Conservation (phyloP, 2,888 invertebrate genomes). For the Heterodera filipjevi region DNA sequence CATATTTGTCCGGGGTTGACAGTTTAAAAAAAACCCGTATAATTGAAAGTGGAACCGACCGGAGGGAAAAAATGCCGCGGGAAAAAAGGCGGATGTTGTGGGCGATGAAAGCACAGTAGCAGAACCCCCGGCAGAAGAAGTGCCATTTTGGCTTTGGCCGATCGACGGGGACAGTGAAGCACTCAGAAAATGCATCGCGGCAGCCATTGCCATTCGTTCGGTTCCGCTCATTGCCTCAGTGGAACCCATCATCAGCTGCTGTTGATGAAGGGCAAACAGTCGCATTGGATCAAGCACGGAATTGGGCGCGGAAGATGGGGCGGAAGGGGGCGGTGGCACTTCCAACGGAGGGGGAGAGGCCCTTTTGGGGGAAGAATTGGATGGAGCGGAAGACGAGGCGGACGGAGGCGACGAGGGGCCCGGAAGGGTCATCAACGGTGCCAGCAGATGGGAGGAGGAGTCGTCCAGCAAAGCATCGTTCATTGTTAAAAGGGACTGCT, state of each 20-base stretch:
- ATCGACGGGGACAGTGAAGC: neutral
- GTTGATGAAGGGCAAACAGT: neutral
- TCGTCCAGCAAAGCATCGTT: constrained; percentile 17
- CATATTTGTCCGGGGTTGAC: too few relatives aligned
- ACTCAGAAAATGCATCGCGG: neutral
- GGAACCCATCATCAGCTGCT: constrained; percentile 15
- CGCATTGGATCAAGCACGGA: constrained; percentile 3
- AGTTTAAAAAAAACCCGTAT: too few relatives aligned
- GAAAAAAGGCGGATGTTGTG: neutral
- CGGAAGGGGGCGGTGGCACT: neutral
- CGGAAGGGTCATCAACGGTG: neutral
- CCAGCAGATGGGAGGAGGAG: neutral
- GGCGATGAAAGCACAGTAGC: neutral
- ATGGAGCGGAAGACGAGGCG: constrained; percentile 9
- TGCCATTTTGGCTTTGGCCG: neutral
- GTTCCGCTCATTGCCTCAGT: constrained; percentile 1
- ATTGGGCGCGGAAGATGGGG: neutral
- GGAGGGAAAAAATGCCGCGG: neutral
- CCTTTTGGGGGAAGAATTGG: too few relatives aligned
- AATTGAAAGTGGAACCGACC: neutral
- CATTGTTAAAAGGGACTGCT: constrained; percentile 12
- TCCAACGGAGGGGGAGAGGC: constrained; percentile 3
- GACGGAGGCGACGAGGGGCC: constrained; percentile 18
- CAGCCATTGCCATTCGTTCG: constrained; percentile 6
- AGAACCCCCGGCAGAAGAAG: neutral